Base-by-base conservation (phyloP, 2,797 vertebrate genomes). In the Kryptolebias ocellatus region DNA sequence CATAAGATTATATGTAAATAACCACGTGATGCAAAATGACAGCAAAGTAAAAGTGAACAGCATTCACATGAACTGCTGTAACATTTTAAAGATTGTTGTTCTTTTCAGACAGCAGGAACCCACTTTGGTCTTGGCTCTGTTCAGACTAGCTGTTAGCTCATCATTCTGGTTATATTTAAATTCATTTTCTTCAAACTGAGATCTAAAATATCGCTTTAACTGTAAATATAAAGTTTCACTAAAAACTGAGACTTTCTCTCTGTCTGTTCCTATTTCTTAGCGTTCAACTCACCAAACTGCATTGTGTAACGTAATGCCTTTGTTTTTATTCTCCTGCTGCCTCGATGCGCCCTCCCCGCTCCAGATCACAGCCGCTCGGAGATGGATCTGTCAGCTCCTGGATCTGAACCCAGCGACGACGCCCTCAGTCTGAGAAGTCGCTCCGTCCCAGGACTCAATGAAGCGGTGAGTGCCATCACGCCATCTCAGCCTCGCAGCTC, bases 341-440 rank as follows among this genome's bases (percentile, higher is more conserved):
- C 59, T 39, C 52, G 4, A 45, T 53, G 5, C 53, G 42, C 60
- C 44, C 52, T 4, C 49, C 53, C 4, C 53, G 17, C 80, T 84
- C 18, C 84, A 99, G 98, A 97, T 85, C 94, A 81, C 59, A 98
- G 96, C 80, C 93, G 83, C 76, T 99, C 97, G 46, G 96, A 98
- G 80, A 83, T 96, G 87, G 97, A 99, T 89, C 88, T 99, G 83
- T 96, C 93, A 53, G 94, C 89, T 74, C 92, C 94, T 2, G 93
- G 89, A 57, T 91, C 91, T 50, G 96, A 95, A 76, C 92, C 74
- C 70, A 94, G 94, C 54, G 95, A 95, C 0, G 95, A 97, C 12
- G 77, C 90, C 55, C 54, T 94, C 82, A 95, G 94, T 54, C 65
- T 94, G 75, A 94, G 94, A 78, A 96, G 95, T 88, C 96, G 80